These are phyloP conservation scores for Scaptomyza polygonia DNA, from an alignment of 2,888 invertebrate species.

Conservation along the genomic window DNA sequence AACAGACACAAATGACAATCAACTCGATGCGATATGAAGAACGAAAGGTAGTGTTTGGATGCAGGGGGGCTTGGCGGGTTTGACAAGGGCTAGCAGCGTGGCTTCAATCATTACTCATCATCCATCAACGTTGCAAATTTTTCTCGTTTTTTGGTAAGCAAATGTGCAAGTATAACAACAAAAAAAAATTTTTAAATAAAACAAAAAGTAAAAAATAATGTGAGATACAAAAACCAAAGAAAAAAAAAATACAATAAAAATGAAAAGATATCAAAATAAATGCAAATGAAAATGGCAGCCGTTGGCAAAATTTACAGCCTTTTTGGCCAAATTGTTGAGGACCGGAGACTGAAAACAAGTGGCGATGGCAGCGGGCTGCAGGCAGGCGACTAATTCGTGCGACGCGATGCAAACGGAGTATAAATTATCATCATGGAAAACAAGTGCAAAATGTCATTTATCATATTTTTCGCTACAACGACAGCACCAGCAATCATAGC, in stretches of 20 bases:
- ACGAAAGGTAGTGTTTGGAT: not conserved
- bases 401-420: constrained; percentile 67
- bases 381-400: constrained; percentile 70
- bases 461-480: constrained; percentile 70
- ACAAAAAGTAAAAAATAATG: constrained; percentile 27
- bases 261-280: constrained; percentile 55
- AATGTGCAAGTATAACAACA: constrained; percentile 57
- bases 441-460: constrained; percentile 81
- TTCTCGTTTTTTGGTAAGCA: constrained; percentile 63
- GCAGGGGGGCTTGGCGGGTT: not conserved
- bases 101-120: constrained; percentile 80
- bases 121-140: constrained; percentile 75
- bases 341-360: not conserved
- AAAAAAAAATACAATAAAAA: constrained; percentile 29
- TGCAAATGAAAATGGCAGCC: constrained; percentile 71
- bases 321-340: constrained; percentile 51
- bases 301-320: constrained; percentile 66
- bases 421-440: constrained; percentile 80
- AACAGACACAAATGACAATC: constrained; percentile 77
- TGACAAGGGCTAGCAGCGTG: constrained; percentile 54
- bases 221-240: constrained; percentile 16
- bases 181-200: constrained; percentile 11
- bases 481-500: constrained; percentile 54
- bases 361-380: constrained; percentile 5
- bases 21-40: constrained; percentile 39